Evolutionary conservation across 1,140 invertebrate species (phyloP).

Genomic region (Penaeus vannamei): DNA sequence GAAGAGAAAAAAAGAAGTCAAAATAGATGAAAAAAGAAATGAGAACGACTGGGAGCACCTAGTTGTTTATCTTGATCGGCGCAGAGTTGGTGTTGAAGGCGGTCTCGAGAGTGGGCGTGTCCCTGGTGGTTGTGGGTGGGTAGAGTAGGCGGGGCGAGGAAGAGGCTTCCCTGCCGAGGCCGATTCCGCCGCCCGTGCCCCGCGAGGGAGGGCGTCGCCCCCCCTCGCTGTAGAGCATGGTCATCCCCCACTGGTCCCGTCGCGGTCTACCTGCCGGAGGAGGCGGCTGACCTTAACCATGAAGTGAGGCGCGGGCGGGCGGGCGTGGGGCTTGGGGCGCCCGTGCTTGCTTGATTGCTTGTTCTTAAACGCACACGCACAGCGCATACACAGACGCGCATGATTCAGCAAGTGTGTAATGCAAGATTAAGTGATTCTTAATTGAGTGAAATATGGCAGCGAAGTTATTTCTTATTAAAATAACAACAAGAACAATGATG

Average conservation of each 20-base stretch:
- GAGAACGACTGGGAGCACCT: too few species aligned
- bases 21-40: too few species aligned
- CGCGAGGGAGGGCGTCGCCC: conserved; percentile 47
- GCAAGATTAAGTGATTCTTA: too few species aligned
- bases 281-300: not conserved
- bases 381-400: too few species aligned
- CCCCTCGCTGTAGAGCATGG: conserved; percentile 64
- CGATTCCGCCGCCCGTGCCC: conserved; percentile 3
- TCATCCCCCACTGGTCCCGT: conserved; percentile 60
- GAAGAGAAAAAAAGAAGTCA: too few species aligned
- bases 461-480: too few species aligned
- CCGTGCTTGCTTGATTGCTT: too few species aligned
- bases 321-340: too few species aligned
- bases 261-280: conserved; percentile 41
- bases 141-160: conserved; percentile 8
- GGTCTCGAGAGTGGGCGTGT: conserved; percentile 46
- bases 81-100: conserved; percentile 28
- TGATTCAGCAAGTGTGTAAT: too few species aligned
- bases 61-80: not conserved
- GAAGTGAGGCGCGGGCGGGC: not conserved
- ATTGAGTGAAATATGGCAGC: too few species aligned
- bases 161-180: conserved; percentile 4
- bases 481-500: too few species aligned
- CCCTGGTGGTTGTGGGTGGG: conserved; percentile 20
- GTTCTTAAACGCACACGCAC: too few species aligned